Percentiles rank a stretch among this genome's conserved stretches.
phyloP scores from a whole-genome alignment of 2,113 vertebrate genomes.

The Grammomys surdaster region DNA sequence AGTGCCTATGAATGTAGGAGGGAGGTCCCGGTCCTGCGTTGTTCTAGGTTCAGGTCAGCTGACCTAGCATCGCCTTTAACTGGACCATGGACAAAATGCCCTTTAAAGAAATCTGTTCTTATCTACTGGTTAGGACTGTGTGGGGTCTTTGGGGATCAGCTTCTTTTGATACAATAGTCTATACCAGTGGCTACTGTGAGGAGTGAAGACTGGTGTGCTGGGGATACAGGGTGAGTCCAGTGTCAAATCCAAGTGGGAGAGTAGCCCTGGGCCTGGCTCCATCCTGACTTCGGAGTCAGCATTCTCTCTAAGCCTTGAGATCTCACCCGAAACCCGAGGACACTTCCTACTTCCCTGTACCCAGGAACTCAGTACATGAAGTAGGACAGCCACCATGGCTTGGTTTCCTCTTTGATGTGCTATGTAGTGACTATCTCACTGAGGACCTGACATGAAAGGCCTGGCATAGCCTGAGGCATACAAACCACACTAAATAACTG shows the following conservation, averaged over 20 bases:
- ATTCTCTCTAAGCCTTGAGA: neutral
- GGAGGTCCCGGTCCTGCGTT: neutral
- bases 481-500: neutral
- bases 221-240: rapidly evolving
- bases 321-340: neutral
- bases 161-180: neutral
- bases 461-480: neutral
- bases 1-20: rapidly evolving
- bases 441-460: neutral
- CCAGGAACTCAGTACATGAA: rapidly evolving
- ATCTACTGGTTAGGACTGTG: neutral
- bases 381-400: rapidly evolving
- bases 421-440: neutral
- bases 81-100: neutral
- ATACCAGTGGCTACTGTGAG: rapidly evolving
- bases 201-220: rapidly evolving
- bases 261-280: neutral
- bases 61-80: neutral
- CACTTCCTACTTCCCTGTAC: neutral
- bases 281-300: neutral
- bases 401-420: neutral
- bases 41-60: too few relatives aligned
- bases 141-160: neutral
- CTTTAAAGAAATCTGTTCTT: neutral
- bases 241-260: neutral